Percentiles rank a stretch among this genome's conserved stretches.
Conservation (phyloP, 2,888 invertebrate genomes). For the Acholoe squamosa region DNA sequence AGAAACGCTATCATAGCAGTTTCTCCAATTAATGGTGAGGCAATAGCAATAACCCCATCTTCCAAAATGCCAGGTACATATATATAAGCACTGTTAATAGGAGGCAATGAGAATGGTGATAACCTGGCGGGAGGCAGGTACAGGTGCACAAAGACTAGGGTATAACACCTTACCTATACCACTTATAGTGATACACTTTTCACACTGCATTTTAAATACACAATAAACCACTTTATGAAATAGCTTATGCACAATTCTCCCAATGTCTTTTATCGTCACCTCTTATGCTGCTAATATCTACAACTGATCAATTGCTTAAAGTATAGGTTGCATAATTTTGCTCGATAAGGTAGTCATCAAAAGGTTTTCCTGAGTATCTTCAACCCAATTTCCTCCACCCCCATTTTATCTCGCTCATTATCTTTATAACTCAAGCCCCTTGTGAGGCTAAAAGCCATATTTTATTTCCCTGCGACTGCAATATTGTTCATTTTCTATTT, state of each 20-base stretch:
- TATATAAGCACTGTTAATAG: neutral
- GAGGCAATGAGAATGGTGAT: neutral
- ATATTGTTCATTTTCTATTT: too few relatives aligned
- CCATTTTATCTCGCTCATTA: too few relatives aligned
- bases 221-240: slow-evolving; percentile 27
- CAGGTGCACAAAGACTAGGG: neutral
- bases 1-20: too few relatives aligned
- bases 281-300: neutral
- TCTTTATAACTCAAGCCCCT: too few relatives aligned
- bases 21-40: too few relatives aligned
- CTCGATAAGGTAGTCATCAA: too few relatives aligned
- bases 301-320: neutral
- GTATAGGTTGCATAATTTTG: neutral
- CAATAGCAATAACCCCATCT: neutral
- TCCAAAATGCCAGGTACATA: neutral
- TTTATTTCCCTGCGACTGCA: too few relatives aligned
- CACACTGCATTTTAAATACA: neutral
- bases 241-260: neutral
- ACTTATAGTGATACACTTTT: neutral
- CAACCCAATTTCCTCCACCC: too few relatives aligned
- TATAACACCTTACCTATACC: neutral
- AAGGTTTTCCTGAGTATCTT: too few relatives aligned
- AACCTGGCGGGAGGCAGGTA: neutral
- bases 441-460: too few relatives aligned
- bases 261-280: neutral